A percentile compares a stretch with the other conserved stretches of the same genome.
Evolutionary conservation across 2,113 vertebrate species (phyloP).

Genomic region (Leptobrachium leishanense): DNA sequence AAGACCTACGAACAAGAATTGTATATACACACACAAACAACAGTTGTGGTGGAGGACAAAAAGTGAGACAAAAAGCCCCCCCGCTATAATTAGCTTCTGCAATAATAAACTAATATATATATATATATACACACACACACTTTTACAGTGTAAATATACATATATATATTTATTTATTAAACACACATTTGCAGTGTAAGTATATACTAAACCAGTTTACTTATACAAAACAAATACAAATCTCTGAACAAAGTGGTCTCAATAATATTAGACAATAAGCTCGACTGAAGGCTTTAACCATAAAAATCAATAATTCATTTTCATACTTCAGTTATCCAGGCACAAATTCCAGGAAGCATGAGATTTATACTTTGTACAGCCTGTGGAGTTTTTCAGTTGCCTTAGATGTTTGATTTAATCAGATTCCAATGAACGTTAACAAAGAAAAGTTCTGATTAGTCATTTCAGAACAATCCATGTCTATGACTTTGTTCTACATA

Average conservation of each 20-base stretch:
- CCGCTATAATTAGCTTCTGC: too few relatives aligned
- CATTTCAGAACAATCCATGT: background rate
- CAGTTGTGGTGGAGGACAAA: too few relatives aligned
- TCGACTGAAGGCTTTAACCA: conserved; percentile 1
- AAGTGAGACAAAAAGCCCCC: too few relatives aligned
- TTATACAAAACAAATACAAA: background rate
- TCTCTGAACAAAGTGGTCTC: background rate
- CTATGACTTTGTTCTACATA: background rate
- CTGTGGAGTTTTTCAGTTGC: conserved; percentile 28
- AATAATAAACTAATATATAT: too few relatives aligned
- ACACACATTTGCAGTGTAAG: background rate
- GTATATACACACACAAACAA: too few relatives aligned
- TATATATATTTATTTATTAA: background rate
- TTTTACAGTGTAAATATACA: background rate
- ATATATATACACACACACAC: too few relatives aligned
- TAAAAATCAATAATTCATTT: conserved; percentile 41
- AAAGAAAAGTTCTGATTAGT: conserved; percentile 6
- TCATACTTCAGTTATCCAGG: conserved; percentile 28
- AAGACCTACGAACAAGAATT: too few relatives aligned
- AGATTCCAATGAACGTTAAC: conserved; percentile 17
- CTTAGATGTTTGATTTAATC: conserved; percentile 29
- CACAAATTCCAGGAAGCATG: conserved; percentile 33
- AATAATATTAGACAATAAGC: conserved; percentile 6
- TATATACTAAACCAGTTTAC: background rate
- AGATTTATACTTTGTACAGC: conserved; percentile 20